A percentile compares a stretch with the other conserved stretches of the same genome.
phyloP scores from a whole-genome alignment of 2,113 vertebrate genomes.

The Taxidea taxus region DNA sequence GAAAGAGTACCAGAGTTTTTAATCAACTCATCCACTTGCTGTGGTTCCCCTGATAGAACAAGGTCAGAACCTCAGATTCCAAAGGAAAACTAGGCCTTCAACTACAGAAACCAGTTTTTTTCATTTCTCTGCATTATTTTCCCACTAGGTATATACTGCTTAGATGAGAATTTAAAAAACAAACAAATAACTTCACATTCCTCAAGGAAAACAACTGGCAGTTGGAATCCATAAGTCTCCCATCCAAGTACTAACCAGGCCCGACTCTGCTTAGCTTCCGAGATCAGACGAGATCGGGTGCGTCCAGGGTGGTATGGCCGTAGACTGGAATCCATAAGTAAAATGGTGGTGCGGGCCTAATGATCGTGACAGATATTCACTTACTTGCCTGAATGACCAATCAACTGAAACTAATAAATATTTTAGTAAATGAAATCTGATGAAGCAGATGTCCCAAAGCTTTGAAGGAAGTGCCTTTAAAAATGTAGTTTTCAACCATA shows the following conservation, averaged over 20 bases:
- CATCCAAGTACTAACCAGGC: too few species aligned
- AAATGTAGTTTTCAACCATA: neutral
- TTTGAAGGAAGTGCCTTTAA: slow-evolving; percentile 1
- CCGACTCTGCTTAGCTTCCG: too few species aligned
- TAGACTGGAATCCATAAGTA: slow-evolving; percentile 15
- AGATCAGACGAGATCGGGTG: too few species aligned
- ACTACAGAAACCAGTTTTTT: neutral
- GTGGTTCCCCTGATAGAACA: slow-evolving; percentile 60
- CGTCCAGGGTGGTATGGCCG: too few species aligned
- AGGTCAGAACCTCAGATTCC: slow-evolving; percentile 58
- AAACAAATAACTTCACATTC: neutral
- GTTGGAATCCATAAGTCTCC: neutral
- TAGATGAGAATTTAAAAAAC: neutral
- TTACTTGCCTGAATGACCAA: neutral
- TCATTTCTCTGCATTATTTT: neutral
- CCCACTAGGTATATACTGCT: neutral
- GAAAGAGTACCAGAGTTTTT: slow-evolving; percentile 61
- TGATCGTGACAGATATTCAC: neutral
- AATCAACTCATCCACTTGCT: slow-evolving; percentile 62
- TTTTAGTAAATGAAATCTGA: neutral
- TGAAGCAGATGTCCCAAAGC: neutral
- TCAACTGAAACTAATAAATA: slow-evolving; percentile 19
- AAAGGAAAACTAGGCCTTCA: slow-evolving; percentile 36
- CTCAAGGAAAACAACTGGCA: neutral
- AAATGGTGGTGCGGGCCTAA: neutral